Conservation (phyloP, 2,113 vertebrate species). For the Trematocara stigmaticum region DNA sequence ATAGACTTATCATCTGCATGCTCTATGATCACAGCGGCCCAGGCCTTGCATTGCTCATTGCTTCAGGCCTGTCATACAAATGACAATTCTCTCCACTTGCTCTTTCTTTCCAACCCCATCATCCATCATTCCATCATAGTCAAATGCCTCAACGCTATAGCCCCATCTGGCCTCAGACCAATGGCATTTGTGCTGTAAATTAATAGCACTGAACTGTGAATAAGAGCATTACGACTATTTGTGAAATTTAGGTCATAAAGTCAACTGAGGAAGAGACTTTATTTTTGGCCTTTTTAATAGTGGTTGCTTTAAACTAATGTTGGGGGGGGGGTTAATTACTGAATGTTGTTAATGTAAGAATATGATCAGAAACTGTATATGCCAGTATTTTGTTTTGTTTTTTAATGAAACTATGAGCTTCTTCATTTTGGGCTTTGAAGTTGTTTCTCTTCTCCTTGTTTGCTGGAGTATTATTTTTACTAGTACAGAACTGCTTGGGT, state of each 20-base stretch:
- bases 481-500: background rate
- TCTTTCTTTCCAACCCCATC: background rate
- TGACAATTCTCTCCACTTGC: constrained; percentile 7
- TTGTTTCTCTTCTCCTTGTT: background rate
- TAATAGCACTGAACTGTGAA: background rate
- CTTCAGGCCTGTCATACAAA: constrained; percentile 37
- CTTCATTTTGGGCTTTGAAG: background rate
- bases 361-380: background rate
- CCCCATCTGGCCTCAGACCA: background rate
- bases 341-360: background rate
- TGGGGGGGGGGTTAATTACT: background rate
- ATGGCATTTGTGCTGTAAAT: background rate
- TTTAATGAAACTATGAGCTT: background rate
- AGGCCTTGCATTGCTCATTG: constrained; percentile 35
- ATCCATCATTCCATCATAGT: background rate
- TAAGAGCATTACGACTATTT: background rate
- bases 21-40: constrained; percentile 55
- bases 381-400: background rate
- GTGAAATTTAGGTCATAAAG: background rate
- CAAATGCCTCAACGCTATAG: background rate
- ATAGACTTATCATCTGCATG: constrained; percentile 65
- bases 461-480: background rate
- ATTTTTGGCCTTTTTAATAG: background rate
- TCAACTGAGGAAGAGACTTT: background rate
- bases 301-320: background rate